These are phyloP conservation scores for Labroides dimidiatus DNA, from an alignment of 2,797 vertebrate species.

Conservation along the genomic window DNA sequence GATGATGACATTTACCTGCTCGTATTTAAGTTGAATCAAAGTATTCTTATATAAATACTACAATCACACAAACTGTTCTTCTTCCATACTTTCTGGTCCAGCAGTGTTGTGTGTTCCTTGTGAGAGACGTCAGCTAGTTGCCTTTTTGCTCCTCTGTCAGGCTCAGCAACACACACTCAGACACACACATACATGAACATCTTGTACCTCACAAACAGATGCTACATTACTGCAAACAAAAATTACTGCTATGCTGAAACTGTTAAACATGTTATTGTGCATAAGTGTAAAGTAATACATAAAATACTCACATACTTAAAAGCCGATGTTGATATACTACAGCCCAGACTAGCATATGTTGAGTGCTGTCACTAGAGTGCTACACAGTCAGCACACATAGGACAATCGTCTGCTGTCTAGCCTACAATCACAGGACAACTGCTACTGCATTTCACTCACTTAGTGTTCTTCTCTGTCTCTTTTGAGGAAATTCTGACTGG, in stretches of 20 bases:
- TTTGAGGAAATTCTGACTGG: conserved; percentile 22
- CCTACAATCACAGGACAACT: conserved; percentile 63
- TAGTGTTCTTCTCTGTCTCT: conserved; percentile 22
- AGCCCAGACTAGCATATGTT: conserved; percentile 21
- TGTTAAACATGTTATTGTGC: too few relatives aligned
- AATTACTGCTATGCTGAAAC: too few relatives aligned
- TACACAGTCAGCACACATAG: conserved; percentile 38
- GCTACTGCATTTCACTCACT: conserved; percentile 44
- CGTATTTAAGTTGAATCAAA: too few relatives aligned
- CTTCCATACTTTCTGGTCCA: conserved; percentile 32
- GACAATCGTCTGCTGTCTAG: conserved; percentile 54
- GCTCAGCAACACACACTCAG: conserved; percentile 22
- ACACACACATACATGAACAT: conserved; percentile 2
- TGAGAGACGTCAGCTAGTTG: conserved; percentile 49
- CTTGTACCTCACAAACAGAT: neutral
- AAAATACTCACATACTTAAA: conserved; percentile 4
- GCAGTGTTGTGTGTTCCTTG: conserved; percentile 37
- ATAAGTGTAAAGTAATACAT: too few relatives aligned
- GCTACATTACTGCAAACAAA: too few relatives aligned
- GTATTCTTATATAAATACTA: neutral
- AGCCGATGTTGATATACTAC: conserved; percentile 8
- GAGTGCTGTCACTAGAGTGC: conserved; percentile 27
- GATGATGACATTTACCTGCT: too few relatives aligned
- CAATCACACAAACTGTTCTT: neutral
- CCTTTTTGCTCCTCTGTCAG: conserved; percentile 42